Conservation (phyloP, 2,797 vertebrate genomes). For the Malacoctenus gilli region DNA sequence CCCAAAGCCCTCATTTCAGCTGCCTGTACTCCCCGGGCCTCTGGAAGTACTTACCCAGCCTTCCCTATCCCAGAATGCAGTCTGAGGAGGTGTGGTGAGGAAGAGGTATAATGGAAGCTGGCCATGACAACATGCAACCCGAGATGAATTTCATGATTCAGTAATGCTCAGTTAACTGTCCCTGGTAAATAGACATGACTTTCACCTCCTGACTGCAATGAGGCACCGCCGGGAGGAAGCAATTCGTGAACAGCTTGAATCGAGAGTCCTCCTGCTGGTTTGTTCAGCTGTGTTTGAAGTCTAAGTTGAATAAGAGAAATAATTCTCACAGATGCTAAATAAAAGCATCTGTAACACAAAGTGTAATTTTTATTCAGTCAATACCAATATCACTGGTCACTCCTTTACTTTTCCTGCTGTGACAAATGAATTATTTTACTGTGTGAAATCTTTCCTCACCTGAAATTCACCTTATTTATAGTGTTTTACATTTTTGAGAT, state of each 20-base stretch:
- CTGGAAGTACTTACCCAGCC: conserved; percentile 85
- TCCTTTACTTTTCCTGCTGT: too few relatives aligned
- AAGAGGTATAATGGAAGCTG: conserved; percentile 68
- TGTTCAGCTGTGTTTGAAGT: conserved; percentile 1
- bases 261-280: conserved; percentile 5
- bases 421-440: too few relatives aligned
- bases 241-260: conserved; percentile 4
- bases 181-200: conserved; percentile 28
- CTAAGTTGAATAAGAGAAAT: conserved; percentile 5
- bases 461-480: too few relatives aligned
- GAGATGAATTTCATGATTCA: conserved; percentile 59
- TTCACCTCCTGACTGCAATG: conserved; percentile 15
- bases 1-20: conserved; percentile 59
- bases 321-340: too few relatives aligned
- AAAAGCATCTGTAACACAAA: too few relatives aligned
- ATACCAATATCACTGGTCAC: too few relatives aligned
- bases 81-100: conserved; percentile 77
- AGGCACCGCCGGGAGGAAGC: conserved; percentile 10
- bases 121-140: conserved; percentile 49
- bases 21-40: conserved; percentile 65
- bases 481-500: too few relatives aligned
- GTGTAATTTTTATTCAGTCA: too few relatives aligned
- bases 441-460: too few relatives aligned
- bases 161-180: conserved; percentile 36
- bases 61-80: conserved; percentile 80